Conservation (phyloP, 2,113 vertebrate genomes). For the Mus pahari region DNA sequence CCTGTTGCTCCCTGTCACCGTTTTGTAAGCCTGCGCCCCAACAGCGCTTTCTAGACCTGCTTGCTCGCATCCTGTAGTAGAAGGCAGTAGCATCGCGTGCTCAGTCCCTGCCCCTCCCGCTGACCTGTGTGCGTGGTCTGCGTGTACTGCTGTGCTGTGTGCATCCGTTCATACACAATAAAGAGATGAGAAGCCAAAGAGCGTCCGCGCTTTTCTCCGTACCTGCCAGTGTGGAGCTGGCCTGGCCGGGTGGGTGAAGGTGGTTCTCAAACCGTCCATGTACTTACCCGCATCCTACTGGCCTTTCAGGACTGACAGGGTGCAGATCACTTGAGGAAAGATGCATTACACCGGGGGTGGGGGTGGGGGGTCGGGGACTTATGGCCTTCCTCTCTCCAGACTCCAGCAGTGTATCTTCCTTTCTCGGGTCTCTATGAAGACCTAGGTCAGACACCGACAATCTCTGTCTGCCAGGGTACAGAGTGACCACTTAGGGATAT, state of each 20-base stretch:
- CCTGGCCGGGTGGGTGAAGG: too few relatives aligned
- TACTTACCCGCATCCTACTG: not conserved
- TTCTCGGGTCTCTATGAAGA: not conserved
- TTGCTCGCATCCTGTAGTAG: conserved; percentile 11
- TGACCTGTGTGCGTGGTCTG: not conserved
- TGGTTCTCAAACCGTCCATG: too few relatives aligned
- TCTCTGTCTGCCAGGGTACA: not conserved
- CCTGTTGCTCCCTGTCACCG: not conserved
- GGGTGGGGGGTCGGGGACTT: too few relatives aligned
- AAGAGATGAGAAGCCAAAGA: not conserved
- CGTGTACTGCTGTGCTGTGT: not conserved
- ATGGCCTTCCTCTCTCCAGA: not conserved
- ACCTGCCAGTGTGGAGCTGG: not conserved
- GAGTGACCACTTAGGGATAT: too few relatives aligned
- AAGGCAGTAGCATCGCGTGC: not conserved
- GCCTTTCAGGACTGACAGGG: rapidly evolving
- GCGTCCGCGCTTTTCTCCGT: not conserved
- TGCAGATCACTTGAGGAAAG: not conserved
- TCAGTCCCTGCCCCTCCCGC: rapidly evolving
- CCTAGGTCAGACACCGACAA: not conserved
- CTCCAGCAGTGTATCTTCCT: too few relatives aligned
- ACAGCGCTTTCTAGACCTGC: not conserved
- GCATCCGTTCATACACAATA: not conserved
- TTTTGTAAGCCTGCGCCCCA: not conserved
- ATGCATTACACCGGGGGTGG: not conserved